phyloP scores from a whole-genome alignment of 2,113 vertebrate species.

The Lepus timidus region DNA sequence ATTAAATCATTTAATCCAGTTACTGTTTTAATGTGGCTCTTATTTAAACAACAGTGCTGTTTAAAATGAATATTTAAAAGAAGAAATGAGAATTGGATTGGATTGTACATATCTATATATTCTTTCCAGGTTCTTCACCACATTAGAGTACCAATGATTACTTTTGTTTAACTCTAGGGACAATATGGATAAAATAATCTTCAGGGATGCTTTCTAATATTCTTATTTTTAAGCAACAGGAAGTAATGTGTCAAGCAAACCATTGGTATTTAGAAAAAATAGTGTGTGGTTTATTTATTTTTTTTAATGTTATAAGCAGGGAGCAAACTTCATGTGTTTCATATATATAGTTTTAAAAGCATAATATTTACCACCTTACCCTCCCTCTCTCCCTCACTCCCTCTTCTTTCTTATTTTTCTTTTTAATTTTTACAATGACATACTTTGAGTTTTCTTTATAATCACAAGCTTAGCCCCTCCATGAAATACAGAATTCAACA shows the following conservation, averaged over 20 bases:
- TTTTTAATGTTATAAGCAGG: no score
- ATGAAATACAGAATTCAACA: no score
- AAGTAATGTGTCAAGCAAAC: constrained; percentile 59
- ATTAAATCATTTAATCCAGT: constrained; percentile 45
- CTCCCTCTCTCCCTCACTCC: no score
- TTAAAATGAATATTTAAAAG: constrained; percentile 60
- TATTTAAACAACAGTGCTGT: constrained; percentile 30
- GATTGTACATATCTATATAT: neutral
- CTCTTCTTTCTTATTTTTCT: no score
- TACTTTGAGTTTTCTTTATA: no score
- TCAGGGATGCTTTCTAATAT: constrained; percentile 55
- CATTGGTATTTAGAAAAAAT: constrained; percentile 51
- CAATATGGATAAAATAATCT: constrained; percentile 33
- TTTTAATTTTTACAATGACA: no score
- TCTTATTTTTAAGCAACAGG: constrained; percentile 59
- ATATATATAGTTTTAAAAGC: no score
- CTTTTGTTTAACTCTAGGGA: constrained; percentile 61
- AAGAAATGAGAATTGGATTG: constrained; percentile 1
- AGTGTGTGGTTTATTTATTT: neutral
- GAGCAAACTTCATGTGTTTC: no score
- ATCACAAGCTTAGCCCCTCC: no score
- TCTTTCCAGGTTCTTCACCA: constrained; percentile 16
- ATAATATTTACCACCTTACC: no score
- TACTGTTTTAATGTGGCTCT: constrained; percentile 41
- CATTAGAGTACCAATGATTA: neutral